Evolutionary conservation across 2,888 invertebrate genomes (phyloP).

Genomic region (Athripsodes cinereus): DNA sequence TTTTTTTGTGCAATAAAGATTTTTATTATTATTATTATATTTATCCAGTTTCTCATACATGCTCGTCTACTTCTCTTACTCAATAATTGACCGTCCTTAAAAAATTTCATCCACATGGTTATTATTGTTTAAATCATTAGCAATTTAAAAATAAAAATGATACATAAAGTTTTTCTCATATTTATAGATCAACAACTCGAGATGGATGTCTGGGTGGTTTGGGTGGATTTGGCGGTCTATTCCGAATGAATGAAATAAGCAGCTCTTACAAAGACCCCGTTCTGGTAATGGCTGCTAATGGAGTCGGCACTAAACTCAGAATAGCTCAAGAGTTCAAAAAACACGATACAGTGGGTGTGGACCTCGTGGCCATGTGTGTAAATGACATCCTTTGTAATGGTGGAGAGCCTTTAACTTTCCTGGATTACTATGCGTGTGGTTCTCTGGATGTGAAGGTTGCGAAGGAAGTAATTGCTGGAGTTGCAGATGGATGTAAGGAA

Average conservation of each 20-base stretch:
- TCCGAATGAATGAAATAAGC: conserved; percentile 65
- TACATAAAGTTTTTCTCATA: too few species aligned
- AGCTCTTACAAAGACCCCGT: conserved; percentile 66
- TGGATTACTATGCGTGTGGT: conserved; percentile 94
- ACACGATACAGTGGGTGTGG: conserved; percentile 83
- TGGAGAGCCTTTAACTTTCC: conserved; percentile 91
- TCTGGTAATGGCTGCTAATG: conserved; percentile 91
- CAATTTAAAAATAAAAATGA: too few species aligned
- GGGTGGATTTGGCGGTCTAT: conserved; percentile 86
- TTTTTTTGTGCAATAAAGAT: too few species aligned
- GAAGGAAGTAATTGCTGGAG: conserved; percentile 65
- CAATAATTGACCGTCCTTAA: too few species aligned
- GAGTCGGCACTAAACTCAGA: conserved; percentile 97
- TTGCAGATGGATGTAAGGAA: conserved; percentile 76
- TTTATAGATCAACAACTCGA: conserved; percentile 57
- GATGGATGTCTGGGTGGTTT: conserved; percentile 68
- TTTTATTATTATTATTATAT: too few species aligned
- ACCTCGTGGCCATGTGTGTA: conserved; percentile 98
- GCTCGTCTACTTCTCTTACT: too few species aligned
- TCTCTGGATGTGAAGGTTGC: conserved; percentile 66
- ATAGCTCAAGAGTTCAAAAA: conserved; percentile 74
- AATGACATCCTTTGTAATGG: conserved; percentile 96
- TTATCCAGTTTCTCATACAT: too few species aligned
- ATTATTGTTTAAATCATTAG: too few species aligned
- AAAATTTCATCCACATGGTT: too few species aligned